phyloP scores from a whole-genome alignment of 2,113 vertebrate genomes.

The Microtus oregoni region DNA sequence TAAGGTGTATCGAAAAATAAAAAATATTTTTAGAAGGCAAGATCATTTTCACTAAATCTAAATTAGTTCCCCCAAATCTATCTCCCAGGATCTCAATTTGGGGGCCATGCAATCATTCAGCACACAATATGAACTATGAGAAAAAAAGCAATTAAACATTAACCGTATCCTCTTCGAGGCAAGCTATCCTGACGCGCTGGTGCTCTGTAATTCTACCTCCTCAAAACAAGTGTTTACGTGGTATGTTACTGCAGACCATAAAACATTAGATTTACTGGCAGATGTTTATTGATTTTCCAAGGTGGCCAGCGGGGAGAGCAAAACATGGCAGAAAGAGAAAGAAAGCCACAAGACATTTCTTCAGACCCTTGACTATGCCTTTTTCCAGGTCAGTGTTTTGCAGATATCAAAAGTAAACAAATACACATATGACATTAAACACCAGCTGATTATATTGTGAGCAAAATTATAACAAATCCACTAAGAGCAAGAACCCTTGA shows the following conservation, averaged over 20 bases:
- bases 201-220: background rate
- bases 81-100: background rate
- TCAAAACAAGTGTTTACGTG: background rate
- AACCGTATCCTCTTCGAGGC: background rate
- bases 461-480: conserved; percentile 59
- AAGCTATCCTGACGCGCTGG: background rate
- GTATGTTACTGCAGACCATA: background rate
- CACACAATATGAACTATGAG: background rate
- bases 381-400: conserved; percentile 36
- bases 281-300: conserved; percentile 52
- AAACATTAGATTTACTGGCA: conserved; percentile 34
- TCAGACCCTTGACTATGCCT: conserved; percentile 38
- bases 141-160: background rate
- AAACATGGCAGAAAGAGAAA: conserved; percentile 32
- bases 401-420: conserved; percentile 36
- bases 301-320: background rate
- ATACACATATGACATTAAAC: background rate
- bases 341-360: conserved; percentile 23
- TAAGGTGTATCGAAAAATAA: conserved; percentile 5
- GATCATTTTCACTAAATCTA: conserved; percentile 27
- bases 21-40: conserved; percentile 7
- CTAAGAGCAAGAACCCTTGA: conserved; percentile 1
- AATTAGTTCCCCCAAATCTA: background rate
- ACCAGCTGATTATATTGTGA: background rate
- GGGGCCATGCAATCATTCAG: background rate